Base-by-base conservation (phyloP, 1,140 invertebrate genomes). In the Drosophila subobscura region DNA sequence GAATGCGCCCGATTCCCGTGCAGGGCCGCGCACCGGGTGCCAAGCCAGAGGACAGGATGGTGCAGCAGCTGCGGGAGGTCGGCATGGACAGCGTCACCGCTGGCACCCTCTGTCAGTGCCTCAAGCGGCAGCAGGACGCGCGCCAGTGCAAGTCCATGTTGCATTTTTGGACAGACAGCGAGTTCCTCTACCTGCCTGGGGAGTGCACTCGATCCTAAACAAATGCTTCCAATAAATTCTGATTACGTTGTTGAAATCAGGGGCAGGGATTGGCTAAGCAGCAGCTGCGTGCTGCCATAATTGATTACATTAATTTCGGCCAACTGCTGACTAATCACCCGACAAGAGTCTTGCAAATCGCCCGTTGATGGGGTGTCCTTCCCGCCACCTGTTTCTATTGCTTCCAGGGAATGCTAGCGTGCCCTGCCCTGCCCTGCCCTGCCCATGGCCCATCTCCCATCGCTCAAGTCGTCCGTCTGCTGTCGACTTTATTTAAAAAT, bases 401-500 rank as follows among this genome's bases (percentile, higher is more conserved):
- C 29, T 10, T 8, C 29, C 8, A 33, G 29, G 29, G 29, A 37
- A 37, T 33, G 3, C 29, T 3, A n/a, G n/a, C 8, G 8, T 12
- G n/a, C 27, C 22, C 33, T 20, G 22, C 22, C 22, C 40, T 4
- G 5, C 20, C 16, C 7, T 5, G 4, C 14, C 4, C 4, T 22
- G 10, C 12, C 3, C 3, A 22, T 4, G 40, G 22, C 22, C 53
- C 29, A 23, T 7, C 8, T n/a, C 20, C 60, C 27, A 74, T 74
- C 71, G 27, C 29, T 57, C 70, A 74, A 37, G 14, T 44, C 7
- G 57, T 65, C 76, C 53, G 71, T 80, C 44, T 77, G 63, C 63
- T 77, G 80, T 80, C 77, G 57, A 50, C 66, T 73, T 85, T 85
- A 73, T 73, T 85, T 80, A 80, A 79, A 83, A 77, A 80, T 77